Evolutionary conservation across 2,113 vertebrate genomes (phyloP), one percentile per base, ranked within the genome.

Genomic region (Sturnira hondurensis): DNA sequence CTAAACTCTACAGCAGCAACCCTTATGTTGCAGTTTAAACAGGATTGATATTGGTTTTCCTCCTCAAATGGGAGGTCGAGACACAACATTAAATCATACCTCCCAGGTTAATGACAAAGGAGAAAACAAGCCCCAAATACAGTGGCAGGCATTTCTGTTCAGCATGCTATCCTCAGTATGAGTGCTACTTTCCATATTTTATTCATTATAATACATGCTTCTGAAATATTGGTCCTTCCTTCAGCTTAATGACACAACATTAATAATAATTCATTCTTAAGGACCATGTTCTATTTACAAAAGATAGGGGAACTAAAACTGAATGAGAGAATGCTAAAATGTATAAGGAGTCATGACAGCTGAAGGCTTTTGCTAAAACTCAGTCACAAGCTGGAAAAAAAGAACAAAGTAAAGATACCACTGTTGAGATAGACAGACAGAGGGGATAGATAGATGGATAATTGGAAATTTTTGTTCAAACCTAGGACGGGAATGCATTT

Each of bases 51-150:
- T 17, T 87, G 24, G 31, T 71, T 68, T 94, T 92, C 36, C 54
- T 80, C 33, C 8, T 80, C 58, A 92, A 93, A 61, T 92, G 47
- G 10, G 58, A 89, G 68, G 41, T 19, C 20, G 31, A 95, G 61
- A 68, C 15, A 89, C 61, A 93, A 24, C 70, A 67, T 83, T 94
- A 92, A 92, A 83, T 97, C 54, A 87, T 65, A 83, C 73, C 71
- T 41, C 16, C 19, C 47, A 92, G 33, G n/a, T 54, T 89, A 89
- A 41, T 68, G 81, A 36, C 77, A 84, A 92, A 84, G 71, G 41
- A 38, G 28, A 56, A 92, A 96, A 70, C 28, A 86, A 92, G 54
- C 15, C 19, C 74, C 45, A 58, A 91, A 80, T 52, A 58, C 1
- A 89, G 58, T 33, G 63, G 50, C 26, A 33, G 28, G 45, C 83